Conservation (phyloP, 2,113 vertebrate species). For the Synodontis membranacea region DNA sequence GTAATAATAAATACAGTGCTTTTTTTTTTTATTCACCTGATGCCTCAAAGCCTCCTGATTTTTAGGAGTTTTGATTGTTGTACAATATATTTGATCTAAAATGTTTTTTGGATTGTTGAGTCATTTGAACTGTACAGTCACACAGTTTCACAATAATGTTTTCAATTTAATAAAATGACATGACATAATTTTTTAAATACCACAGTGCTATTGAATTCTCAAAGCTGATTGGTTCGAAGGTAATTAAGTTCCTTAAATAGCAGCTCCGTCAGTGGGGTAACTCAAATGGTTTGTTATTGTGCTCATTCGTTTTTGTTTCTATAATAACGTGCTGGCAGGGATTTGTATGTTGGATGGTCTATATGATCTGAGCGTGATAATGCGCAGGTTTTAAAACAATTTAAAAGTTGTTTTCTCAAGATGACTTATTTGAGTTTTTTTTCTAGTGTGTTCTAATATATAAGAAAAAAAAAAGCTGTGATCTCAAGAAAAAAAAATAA, state of each 20-base stretch:
- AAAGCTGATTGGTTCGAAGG: background rate
- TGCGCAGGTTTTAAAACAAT: background rate
- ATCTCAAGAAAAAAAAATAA: background rate
- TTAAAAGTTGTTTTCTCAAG: no score
- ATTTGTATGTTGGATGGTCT: background rate
- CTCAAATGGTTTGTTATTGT: background rate
- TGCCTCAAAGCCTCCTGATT: background rate
- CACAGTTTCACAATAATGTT: background rate
- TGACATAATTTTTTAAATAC: constrained; percentile 1
- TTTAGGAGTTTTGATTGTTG: background rate
- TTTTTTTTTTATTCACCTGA: background rate
- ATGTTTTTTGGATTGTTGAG: background rate
- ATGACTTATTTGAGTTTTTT: no score
- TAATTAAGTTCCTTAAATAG: background rate
- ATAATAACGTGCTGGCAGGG: background rate
- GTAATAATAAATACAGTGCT: background rate
- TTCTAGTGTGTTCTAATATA: background rate
- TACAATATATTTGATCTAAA: constrained; percentile 15
- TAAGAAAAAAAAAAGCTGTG: background rate
- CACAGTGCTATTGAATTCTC: background rate
- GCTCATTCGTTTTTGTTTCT: background rate
- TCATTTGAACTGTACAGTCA: background rate
- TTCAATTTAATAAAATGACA: background rate
- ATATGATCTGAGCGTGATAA: background rate
- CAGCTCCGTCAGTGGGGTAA: background rate